Evolutionary conservation across 2,113 vertebrate genomes (phyloP).

Genomic region (Brachypteracias leptosomus): DNA sequence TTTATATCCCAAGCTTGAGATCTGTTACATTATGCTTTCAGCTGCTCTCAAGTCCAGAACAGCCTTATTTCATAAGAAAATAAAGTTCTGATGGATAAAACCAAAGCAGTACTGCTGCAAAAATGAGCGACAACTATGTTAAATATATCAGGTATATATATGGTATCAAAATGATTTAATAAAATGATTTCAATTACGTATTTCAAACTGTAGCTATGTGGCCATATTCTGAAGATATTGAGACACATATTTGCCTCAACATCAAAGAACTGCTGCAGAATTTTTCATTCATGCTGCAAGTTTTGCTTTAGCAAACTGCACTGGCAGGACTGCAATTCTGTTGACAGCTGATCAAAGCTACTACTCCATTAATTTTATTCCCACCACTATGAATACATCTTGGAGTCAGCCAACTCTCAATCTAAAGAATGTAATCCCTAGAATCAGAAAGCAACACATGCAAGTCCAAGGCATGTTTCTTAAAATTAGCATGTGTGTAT

Average conservation of each 20-base stretch:
- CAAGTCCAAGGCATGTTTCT: not conserved
- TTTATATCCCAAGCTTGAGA: too few relatives aligned
- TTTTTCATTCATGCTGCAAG: not conserved
- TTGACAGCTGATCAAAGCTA: not conserved
- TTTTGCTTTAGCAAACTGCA: not conserved
- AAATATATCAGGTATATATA: too few relatives aligned
- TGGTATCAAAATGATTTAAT: too few relatives aligned
- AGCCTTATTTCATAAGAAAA: too few relatives aligned
- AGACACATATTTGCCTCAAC: not conserved
- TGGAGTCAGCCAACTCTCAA: not conserved
- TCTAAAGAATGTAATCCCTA: not conserved
- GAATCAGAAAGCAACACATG: not conserved
- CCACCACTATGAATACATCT: not conserved
- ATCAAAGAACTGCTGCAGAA: not conserved
- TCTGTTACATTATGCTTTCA: too few relatives aligned
- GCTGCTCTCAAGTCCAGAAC: too few relatives aligned
- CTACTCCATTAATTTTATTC: not conserved
- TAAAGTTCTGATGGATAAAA: too few relatives aligned
- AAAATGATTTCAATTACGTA: too few relatives aligned
- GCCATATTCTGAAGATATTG: too few relatives aligned
- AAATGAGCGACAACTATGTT: too few relatives aligned
- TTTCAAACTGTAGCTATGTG: too few relatives aligned
- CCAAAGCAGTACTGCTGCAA: too few relatives aligned
- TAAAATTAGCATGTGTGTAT: not conserved
- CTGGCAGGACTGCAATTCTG: not conserved